Percentiles rank a stretch among this genome's conserved stretches.
phyloP scores from a whole-genome alignment of 2,888 invertebrate genomes.

The Rhagium mordax region DNA sequence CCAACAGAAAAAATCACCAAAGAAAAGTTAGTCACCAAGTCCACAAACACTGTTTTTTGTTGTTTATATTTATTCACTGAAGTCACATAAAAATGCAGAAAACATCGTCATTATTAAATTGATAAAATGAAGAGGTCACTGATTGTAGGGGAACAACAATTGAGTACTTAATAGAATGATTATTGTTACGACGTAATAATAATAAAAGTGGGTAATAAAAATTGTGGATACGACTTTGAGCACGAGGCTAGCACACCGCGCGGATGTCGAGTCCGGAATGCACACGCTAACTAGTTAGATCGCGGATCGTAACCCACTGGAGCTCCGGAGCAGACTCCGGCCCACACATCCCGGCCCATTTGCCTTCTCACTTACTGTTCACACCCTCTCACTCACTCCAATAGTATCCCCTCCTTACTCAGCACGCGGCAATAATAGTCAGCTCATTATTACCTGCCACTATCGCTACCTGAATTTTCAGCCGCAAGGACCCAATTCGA shows the following conservation, averaged over 20 bases:
- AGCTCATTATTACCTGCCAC: slow-evolving; percentile 68
- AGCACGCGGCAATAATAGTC: slow-evolving; percentile 66
- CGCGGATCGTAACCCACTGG: slow-evolving; percentile 75
- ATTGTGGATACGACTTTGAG: slow-evolving; percentile 61
- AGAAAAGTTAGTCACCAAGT: slow-evolving; percentile 49
- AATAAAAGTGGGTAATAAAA: slow-evolving; percentile 66
- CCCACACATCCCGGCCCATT: slow-evolving; percentile 71
- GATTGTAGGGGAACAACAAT: slow-evolving; percentile 44
- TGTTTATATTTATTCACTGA: slow-evolving; percentile 43
- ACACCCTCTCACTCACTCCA: slow-evolving; percentile 62
- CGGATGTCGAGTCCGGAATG: slow-evolving; percentile 69
- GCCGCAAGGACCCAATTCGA: slow-evolving; percentile 54
- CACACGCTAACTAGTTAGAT: slow-evolving; percentile 79
- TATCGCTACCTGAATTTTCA: slow-evolving; percentile 68
- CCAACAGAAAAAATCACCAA: slow-evolving; percentile 41
- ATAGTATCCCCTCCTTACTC: slow-evolving; percentile 65
- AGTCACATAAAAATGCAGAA: slow-evolving; percentile 50
- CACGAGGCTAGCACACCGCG: slow-evolving; percentile 66
- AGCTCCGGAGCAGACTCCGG: slow-evolving; percentile 76
- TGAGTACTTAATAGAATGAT: slow-evolving; percentile 65
- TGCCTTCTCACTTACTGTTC: slow-evolving; percentile 66
- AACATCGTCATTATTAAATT: slow-evolving; percentile 49
- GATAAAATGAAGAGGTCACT: slow-evolving; percentile 41
- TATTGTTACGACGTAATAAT: slow-evolving; percentile 69
- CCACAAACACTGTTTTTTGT: slow-evolving; percentile 46